Evolutionary conservation across 2,888 invertebrate species (phyloP), one percentile per base, ranked within the genome.

Genomic region (Tachina lurida): DNA sequence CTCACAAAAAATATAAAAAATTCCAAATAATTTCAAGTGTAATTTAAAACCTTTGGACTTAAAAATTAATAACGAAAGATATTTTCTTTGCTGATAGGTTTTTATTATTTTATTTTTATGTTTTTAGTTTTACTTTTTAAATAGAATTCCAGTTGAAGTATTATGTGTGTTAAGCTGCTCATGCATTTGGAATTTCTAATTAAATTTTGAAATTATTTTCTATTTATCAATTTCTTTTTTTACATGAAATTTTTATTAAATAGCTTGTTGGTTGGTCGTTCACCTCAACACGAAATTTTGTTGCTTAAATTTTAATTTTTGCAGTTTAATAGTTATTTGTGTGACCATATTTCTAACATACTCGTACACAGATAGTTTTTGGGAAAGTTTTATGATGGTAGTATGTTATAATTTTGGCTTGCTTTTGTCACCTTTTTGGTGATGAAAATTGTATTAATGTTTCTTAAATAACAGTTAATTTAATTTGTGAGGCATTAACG

Each of bases 131-230:
- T 39, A 15, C 56, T 73, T 45, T 63, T 73, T 22, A 74, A 84
- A 84, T 79, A 62, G 13, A 17, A 49, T 63, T 70, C 54, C 63
- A 58, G 70, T 75, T 67, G 54, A 65, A 47, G 1, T 58, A 19
- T 58, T 17, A 8, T 75, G 31, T 63, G 68, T 49, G 41, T 22
- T 75, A 71, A 63, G 75, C 84, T 75, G 31, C n/a, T 70, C 73
- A 54, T 31, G 73, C 31, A 45, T 60, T 78, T 68, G 56, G 22
- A 68, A 73, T 80, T 84, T 84, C 84, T 76, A 80, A 76, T 80
- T 65, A 84, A 80, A 80, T 84, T 84, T 77, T 43, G 54, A 77
- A 81, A 84, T 54, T 58, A 67, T 49, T 80, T 52, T 60, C 8
- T 17, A 47, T 10, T 45, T 12, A 17, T 10, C 52, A 58, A 47